Base-by-base conservation (phyloP, 2,888 invertebrate species). In the Drosophila nr. perissopoda region DNA sequence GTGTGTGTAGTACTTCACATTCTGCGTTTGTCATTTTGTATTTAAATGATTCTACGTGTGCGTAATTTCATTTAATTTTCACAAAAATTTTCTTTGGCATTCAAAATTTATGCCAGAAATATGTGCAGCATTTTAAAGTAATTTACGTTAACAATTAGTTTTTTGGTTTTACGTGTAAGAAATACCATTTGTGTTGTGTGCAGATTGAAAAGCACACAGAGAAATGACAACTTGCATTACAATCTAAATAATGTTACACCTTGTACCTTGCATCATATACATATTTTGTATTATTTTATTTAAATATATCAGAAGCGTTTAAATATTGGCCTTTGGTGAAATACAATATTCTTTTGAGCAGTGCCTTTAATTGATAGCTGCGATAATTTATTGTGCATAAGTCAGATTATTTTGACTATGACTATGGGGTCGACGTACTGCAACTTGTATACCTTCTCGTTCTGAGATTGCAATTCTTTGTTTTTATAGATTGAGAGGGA, bases 71-170 rank as follows among this genome's bases (percentile, higher is more conserved):
- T 86, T 86, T 74, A 73, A 87, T 86, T 78, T 79, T 62, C 62
- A 71, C 69, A 76, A 76, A 38, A 75, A 87, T 80, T 75, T 73
- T 62, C 61, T 75, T 60, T 73, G 79, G 79, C 65, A 81, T 82
- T 65, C 74, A 49, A 60, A 60, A 83, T 80, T 86, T 79, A 83
- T 85, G 82, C 83, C 85, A 75, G 69, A 85, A 90, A 82, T 87
- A 89, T 90, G 69, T 80, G 61, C 57, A 78, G 77, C 52, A 89
- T 90, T 84, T 90, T 71, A 60, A 87, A 83, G 83, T 75, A 64
- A 80, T 78, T 80, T 73, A 61, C 74, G 63, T 72, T 57, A 72
- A 59, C 66, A 69, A 62, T 77, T 80, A 11, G 31, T 11, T 57
- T 21, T 80, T 71, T 38, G 79, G 70, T 73, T 66, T 65, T 49